Evolutionary conservation across 2,888 invertebrate genomes (phyloP), one percentile per base, ranked within the genome.

Genomic region (Parascotia fuliginaria): DNA sequence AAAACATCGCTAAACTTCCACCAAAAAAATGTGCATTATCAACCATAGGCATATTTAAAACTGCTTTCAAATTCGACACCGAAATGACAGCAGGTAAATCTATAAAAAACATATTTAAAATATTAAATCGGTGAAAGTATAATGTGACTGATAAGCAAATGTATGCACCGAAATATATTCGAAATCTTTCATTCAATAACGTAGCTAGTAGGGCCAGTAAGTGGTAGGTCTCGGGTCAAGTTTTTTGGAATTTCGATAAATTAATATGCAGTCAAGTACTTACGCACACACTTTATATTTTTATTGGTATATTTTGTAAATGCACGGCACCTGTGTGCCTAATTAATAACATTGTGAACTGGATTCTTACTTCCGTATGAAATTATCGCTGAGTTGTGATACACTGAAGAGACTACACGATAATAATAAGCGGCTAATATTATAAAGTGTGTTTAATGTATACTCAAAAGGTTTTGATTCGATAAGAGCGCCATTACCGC

Each of bases 61-160:
- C 66, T 45, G 65, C 70, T 74, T 75, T 72, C 49, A 61, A 79
- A 79, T 60, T 39, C 43, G 47, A 39, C 57, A 65, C 55, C 55
- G 51, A 62, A 60, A 58, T 55, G 56, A 61, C 54, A 45, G 54
- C 68, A 64, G 65, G 68, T 65, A 56, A 49, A 66, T 63, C 55
- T 57, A 69, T 71, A 66, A 65, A 61, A 67, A 65, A 61, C 55
- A 65, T 54, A 67, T 65, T 65, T 60, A 53, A 70, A 73, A 76
- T 74, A 70, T 73, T 64, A 59, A 71, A 66, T 55, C 62, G 76
- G 81, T 78, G 83, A 86, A 85, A 84, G 85, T 85, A 72, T 73
- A 70, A 74, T 70, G 70, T 71, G 70, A 53, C 46, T 73, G 83
- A 83, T 81, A 85, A 80, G 74, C 55, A 73, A 79, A 79, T 75